Base-by-base conservation (phyloP, 92 coral and sea anemone species). In the Chrysogorgia sp. region DNA sequence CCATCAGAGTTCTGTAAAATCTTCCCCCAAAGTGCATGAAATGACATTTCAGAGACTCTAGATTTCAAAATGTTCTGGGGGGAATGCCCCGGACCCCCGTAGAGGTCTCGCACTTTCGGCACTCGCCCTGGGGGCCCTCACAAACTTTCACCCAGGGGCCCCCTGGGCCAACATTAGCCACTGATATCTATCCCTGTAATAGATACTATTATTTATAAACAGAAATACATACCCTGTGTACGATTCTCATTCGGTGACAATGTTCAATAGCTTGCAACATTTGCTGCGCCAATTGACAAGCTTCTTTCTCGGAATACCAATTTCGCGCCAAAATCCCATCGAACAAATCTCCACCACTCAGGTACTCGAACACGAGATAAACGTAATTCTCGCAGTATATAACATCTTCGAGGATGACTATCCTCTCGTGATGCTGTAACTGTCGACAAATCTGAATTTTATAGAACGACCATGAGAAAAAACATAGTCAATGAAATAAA, bases 271-370 rank as follows among this genome's bases (percentile, higher is more conserved):
- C 97, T 70, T 58, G 67, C 60, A 93, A 82, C 25, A 90, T 86
- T 80, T 93, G 97, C 21, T 90, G 82, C 10, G 88, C 82, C 58
- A 96, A 88, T 7, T 92, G 86, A 76, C 97, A 93, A 20, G 96
- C 96, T 80, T 93, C 96, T 69, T 88, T 93, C 57, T 93, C 97
- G 21, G 96, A 90, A 90, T 85, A 93, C 62, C 80, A 87, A 10
- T 89, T 87, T 71, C 97, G 87, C 21, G 96, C 81, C 31, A 93
- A 96, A 58, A 93, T 82, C 15, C 97, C 97, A 67, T 93, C 97
- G 66, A 93, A 93, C 77, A 93, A 86, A 66, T 93, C 97, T n/a
- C 97, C 97, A 8, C 97, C 97, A 25, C 96, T 96, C 0, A 93
- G 88, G 67, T 93, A 93, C 71, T 93, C 97, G 49, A 93, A 81